phyloP scores from a whole-genome alignment of 1,140 invertebrate genomes.

The Drosophila gunungcola region DNA sequence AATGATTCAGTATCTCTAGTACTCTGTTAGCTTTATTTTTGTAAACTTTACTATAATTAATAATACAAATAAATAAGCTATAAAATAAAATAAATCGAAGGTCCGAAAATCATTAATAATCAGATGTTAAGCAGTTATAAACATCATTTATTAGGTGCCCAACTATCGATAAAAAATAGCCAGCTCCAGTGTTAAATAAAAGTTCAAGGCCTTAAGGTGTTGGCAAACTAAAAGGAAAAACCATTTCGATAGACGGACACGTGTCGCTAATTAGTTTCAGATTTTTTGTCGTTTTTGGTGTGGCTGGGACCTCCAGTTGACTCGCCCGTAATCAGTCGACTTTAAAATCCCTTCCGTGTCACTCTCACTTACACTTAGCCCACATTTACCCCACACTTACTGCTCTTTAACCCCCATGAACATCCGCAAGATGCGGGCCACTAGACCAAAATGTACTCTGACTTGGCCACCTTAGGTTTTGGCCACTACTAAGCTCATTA shows the following conservation, averaged over 20 bases:
- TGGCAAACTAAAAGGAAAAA: not conserved
- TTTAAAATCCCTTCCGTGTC: constrained; percentile 44
- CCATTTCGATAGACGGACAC: constrained; percentile 8
- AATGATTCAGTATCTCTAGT: too few relatives aligned
- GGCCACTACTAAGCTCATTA: constrained; percentile 58
- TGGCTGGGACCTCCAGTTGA: constrained; percentile 10
- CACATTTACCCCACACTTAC: too few relatives aligned
- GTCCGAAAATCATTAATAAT: too few relatives aligned
- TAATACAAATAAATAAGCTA: too few relatives aligned
- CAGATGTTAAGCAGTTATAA: not conserved
- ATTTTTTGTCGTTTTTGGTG: constrained; percentile 15
- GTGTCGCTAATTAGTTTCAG: constrained; percentile 41
- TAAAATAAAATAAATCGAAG: too few relatives aligned
- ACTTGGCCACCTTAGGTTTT: constrained; percentile 47
- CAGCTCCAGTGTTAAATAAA: not conserved
- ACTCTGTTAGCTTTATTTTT: too few relatives aligned
- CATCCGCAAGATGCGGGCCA: constrained; percentile 41
- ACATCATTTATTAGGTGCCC: not conserved
- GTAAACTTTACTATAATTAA: too few relatives aligned
- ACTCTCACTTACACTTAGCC: not conserved
- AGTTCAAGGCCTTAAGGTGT: not conserved
- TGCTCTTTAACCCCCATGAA: constrained; percentile 5
- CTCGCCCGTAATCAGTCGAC: constrained; percentile 32
- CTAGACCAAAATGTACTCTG: constrained; percentile 44
- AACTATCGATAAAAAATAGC: not conserved